Evolutionary conservation across 2,797 vertebrate genomes (phyloP), one percentile per base, ranked within the genome.

Genomic region (Spheniscus humboldti): DNA sequence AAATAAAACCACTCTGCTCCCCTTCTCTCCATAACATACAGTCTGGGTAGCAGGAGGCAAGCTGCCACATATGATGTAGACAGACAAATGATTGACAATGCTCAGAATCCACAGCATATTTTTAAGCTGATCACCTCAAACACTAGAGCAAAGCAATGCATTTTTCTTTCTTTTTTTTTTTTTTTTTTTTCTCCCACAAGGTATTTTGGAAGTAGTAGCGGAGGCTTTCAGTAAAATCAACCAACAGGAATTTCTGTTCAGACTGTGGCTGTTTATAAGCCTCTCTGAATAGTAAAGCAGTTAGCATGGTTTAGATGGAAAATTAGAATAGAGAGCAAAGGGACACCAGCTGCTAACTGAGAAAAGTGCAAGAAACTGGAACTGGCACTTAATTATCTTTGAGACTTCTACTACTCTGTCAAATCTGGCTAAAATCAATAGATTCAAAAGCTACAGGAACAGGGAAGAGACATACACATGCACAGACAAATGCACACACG

Each of bases 301-400:
- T 73, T 92, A 81, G 13, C 39, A 48, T 13, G 16, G 19, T 74
- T 89, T 74, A 63, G 67, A 74, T 53, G 31, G 47, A 82, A 95
- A 93, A 85, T 71, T 76, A 85, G 67, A 93, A 73, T 33, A 89
- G 39, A 85, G 35, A 93, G 81, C 35, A 82, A 88, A 90, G 63
- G 45, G 33, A 88, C 59, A 88, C 48, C 45, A 92, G 67, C 35
- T 87, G 71, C 52, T 92, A 87, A 84, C n/a, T 37, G 71, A 89
- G 83, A 87, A 89, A 85, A 92, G 64, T 83, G 63, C 63, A 92
- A 91, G 84, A 94, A 92, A 87, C 60, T 82, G 84, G 48, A 93
- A 89, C 86, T 95, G 81, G 43, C 63, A 83, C 67, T 92, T 94
- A 85, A 92, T 94, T 92, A 92, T 93, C 77, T 92, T 94, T 91